Evolutionary conservation across 2,113 vertebrate species (phyloP).

Genomic region (Odontesthes bonariensis): DNA sequence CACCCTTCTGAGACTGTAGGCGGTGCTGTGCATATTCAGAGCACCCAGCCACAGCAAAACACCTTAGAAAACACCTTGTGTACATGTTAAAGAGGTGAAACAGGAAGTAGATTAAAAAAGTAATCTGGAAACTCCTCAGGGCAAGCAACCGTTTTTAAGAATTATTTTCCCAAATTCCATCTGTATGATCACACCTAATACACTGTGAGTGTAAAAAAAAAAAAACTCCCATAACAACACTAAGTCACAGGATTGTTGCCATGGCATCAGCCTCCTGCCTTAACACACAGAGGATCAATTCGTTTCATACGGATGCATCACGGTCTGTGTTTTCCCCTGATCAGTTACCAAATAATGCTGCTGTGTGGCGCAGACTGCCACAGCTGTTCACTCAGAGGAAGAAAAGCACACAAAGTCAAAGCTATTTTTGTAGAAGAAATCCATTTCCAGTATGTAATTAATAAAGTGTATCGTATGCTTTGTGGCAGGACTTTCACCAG

Average conservation of each 20-base stretch:
- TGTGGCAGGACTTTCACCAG: slow-evolving; percentile 66
- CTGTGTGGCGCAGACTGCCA: slow-evolving; percentile 35
- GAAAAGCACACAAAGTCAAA: slow-evolving; percentile 56
- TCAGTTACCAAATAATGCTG: slow-evolving; percentile 60
- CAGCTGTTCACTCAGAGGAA: slow-evolving; percentile 58
- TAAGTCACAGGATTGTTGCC: slow-evolving; percentile 62
- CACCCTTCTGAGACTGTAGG: too few relatives aligned
- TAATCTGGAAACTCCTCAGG: slow-evolving; percentile 72
- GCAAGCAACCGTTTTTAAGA: slow-evolving; percentile 42
- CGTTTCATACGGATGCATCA: slow-evolving; percentile 41
- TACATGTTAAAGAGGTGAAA: background rate
- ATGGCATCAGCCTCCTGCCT: slow-evolving; percentile 75
- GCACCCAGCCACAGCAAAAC: too few relatives aligned
- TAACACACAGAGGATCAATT: slow-evolving; percentile 67
- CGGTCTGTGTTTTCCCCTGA: slow-evolving; percentile 34
- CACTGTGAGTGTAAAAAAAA: slow-evolving; percentile 63
- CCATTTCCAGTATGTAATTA: slow-evolving; percentile 36
- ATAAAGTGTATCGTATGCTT: slow-evolving; percentile 27
- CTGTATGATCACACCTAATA: slow-evolving; percentile 42
- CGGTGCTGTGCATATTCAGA: too few relatives aligned
- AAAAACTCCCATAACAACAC: slow-evolving; percentile 47
- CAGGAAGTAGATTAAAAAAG: slow-evolving; percentile 41
- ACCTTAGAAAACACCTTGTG: too few relatives aligned
- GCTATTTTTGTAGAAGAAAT: slow-evolving; percentile 74
- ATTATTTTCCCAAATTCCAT: slow-evolving; percentile 48